Conservation (phyloP, 2,113 vertebrate genomes). For the Paraplagusia blochii region DNA sequence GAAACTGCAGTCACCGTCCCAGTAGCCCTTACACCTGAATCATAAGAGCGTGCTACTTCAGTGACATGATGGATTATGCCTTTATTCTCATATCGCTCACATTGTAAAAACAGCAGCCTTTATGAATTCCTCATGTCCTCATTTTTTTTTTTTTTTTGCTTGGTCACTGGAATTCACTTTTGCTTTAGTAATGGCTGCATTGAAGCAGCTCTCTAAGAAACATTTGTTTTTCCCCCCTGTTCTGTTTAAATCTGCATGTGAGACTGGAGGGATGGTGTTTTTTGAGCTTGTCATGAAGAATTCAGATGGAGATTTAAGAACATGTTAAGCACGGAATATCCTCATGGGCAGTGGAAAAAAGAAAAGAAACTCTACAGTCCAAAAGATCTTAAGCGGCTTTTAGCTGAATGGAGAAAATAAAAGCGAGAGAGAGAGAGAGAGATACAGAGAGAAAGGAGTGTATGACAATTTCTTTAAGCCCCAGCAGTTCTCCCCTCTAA, state of each 20-base stretch:
- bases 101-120: background rate
- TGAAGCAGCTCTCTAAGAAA: constrained; percentile 14
- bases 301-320: constrained; percentile 38
- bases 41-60: background rate
- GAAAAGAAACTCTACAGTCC: constrained; percentile 26
- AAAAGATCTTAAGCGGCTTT: constrained; percentile 52
- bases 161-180: background rate
- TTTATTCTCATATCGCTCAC: background rate
- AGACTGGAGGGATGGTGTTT: background rate
- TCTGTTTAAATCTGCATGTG: too few species aligned
- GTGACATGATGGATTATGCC: background rate
- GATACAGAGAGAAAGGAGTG: background rate
- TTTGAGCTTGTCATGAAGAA: constrained; percentile 42
- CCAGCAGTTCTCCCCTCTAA: too few species aligned
- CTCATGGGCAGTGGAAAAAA: constrained; percentile 12
- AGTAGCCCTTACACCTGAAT: background rate
- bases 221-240: constrained; percentile 20
- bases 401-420: constrained; percentile 28
- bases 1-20: background rate
- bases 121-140: constrained; percentile 15
- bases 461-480: too few species aligned
- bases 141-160: constrained; percentile 18
- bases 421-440: background rate
- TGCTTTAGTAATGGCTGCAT: constrained; percentile 5
- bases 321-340: constrained; percentile 31